Evolutionary conservation across 2,797 vertebrate species (phyloP).

Genomic region (Manis pentadactyla): DNA sequence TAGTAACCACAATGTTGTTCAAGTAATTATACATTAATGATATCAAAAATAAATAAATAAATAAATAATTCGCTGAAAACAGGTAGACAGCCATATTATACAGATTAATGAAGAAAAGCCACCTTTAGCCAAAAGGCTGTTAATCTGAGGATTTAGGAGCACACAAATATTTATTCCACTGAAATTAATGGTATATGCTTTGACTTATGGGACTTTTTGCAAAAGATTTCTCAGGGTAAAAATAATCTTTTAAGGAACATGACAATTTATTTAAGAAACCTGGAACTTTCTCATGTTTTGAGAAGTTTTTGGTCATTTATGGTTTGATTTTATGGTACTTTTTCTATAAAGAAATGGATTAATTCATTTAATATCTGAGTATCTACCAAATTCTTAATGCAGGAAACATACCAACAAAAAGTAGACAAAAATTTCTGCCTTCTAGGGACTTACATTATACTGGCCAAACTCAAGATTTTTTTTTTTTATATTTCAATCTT

Average conservation of each 20-base stretch:
- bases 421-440: background rate
- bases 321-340: conserved; percentile 10
- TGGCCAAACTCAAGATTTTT: background rate
- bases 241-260: conserved; percentile 23
- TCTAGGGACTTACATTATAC: conserved; percentile 2
- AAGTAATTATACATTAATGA: too few relatives aligned
- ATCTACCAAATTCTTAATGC: conserved; percentile 1
- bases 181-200: background rate
- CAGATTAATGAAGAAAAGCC: conserved; percentile 31
- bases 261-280: conserved; percentile 1
- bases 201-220: background rate
- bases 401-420: background rate
- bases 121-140: background rate
- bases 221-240: conserved; percentile 6
- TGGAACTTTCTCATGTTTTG: background rate
- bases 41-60: too few relatives aligned
- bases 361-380: conserved; percentile 2
- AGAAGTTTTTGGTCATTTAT: background rate
- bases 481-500: conserved; percentile 3
- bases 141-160: background rate
- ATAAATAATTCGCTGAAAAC: background rate
- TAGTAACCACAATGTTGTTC: too few relatives aligned
- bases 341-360: conserved; percentile 1
- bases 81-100: background rate
- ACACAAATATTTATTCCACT: conserved; percentile 15